Percentiles rank a stretch among this genome's conserved stretches.
These are phyloP conservation scores for Ceratosolen solmsi DNA, from an alignment of 1,140 invertebrate genomes.

Conservation along the genomic window DNA sequence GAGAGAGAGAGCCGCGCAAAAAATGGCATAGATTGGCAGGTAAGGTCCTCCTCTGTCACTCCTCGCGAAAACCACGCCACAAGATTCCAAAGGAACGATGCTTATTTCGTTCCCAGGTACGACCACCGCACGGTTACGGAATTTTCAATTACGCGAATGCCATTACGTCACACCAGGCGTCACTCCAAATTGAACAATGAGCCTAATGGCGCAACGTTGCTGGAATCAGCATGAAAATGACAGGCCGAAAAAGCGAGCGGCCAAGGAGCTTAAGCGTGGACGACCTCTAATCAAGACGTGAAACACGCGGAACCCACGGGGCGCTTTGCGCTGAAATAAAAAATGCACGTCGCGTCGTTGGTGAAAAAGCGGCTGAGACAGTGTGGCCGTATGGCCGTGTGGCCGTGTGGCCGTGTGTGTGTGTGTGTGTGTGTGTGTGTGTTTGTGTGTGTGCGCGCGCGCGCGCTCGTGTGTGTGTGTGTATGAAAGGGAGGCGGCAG, in stretches of 20 bases:
- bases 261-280: background rate
- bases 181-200: background rate
- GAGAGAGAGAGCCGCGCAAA: too few relatives aligned
- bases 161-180: background rate
- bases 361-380: background rate
- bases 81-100: background rate
- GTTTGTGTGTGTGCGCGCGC: too few relatives aligned
- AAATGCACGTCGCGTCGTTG: background rate
- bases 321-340: conserved; percentile 12
- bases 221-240: background rate
- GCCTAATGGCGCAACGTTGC: background rate
- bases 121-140: background rate
- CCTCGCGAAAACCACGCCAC: background rate
- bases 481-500: conserved; percentile 37
- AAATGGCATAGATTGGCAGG: too few relatives aligned
- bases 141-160: conserved; percentile 3
- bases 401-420: too few relatives aligned
- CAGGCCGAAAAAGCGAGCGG: background rate
- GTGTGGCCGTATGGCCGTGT: too few relatives aligned
- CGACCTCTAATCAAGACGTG: conserved; percentile 13
- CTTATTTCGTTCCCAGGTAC: background rate
- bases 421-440: too few relatives aligned
- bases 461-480: too few relatives aligned
- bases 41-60: too few relatives aligned
- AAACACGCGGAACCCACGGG: background rate